Percentiles rank a stretch among this genome's conserved stretches.
These are phyloP conservation scores for Carapus acus DNA, from an alignment of 2,797 vertebrate genomes.

Conservation along the genomic window DNA sequence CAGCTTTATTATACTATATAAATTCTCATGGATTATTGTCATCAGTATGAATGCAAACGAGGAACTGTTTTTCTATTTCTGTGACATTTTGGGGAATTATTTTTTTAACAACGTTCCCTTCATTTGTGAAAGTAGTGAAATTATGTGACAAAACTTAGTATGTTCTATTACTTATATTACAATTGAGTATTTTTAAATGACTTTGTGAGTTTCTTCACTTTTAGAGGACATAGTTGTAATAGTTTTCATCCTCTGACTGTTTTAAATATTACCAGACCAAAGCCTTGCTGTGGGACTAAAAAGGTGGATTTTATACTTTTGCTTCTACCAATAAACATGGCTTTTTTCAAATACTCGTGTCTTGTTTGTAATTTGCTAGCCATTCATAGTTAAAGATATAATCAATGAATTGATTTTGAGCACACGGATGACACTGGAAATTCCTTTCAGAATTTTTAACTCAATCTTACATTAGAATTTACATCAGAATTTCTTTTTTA, in stretches of 20 bases:
- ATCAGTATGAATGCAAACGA: constrained; percentile 5
- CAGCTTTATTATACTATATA: constrained; percentile 40
- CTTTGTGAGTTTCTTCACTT: no score
- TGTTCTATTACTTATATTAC: no score
- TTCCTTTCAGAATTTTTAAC: not conserved
- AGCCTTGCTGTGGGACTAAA: constrained; percentile 5
- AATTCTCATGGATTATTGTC: constrained; percentile 26
- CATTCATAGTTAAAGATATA: no score
- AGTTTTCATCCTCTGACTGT: not conserved
- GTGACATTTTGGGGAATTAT: not conserved
- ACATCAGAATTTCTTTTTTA: no score
- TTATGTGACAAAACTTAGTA: no score
- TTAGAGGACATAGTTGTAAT: no score
- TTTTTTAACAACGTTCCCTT: no score
- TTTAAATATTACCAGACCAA: constrained; percentile 3
- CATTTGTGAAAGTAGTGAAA: no score
- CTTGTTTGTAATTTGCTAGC: not conserved
- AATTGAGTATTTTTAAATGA: no score
- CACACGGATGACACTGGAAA: no score
- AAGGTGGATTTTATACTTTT: constrained; percentile 24
- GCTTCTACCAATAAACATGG: constrained; percentile 50
- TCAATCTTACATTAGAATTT: no score
- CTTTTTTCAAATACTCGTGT: constrained; percentile 24
- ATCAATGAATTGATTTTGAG: no score
- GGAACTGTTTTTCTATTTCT: constrained; percentile 2